Evolutionary conservation across 2,113 vertebrate genomes (phyloP).

Genomic region (Serilophus lunatus): DNA sequence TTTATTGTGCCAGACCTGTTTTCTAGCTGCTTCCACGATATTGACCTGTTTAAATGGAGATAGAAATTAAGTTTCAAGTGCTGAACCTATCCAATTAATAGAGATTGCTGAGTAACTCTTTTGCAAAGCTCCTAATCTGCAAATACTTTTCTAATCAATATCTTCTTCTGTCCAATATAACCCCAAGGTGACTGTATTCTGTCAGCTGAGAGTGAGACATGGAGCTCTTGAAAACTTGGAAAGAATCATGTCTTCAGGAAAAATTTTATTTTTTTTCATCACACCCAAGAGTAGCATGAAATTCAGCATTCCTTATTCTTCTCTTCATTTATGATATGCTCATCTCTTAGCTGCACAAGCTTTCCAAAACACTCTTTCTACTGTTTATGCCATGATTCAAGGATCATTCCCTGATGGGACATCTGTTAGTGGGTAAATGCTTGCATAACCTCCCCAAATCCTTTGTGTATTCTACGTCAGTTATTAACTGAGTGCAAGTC

Average conservation of each 20-base stretch:
- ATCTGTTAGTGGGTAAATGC: not conserved
- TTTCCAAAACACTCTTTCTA: not conserved
- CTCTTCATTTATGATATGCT: not conserved
- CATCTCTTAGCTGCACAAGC: not conserved
- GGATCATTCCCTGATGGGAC: not conserved
- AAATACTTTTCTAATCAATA: constrained; percentile 49
- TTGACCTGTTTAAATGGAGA: constrained; percentile 38
- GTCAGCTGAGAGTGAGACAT: not conserved
- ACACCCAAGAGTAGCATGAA: not conserved
- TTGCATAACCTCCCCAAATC: not conserved
- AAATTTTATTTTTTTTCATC: not conserved
- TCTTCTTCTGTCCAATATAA: constrained; percentile 25
- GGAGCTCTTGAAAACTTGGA: not conserved
- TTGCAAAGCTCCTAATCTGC: constrained; percentile 48
- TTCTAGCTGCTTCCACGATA: constrained; percentile 36
- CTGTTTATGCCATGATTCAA: not conserved
- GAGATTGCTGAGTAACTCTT: constrained; percentile 49
- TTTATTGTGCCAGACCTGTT: not conserved
- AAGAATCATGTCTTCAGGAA: not conserved
- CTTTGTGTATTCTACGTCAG: not conserved
- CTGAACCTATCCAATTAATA: constrained; percentile 49
- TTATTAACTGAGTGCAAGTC: not conserved
- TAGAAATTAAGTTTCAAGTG: constrained; percentile 30
- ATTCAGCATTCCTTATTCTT: not conserved
- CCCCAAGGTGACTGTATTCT: constrained; percentile 31